Evolutionary conservation across 1,140 invertebrate species (phyloP), one percentile per base, ranked within the genome.

Genomic region (Brachionus rubens): DNA sequence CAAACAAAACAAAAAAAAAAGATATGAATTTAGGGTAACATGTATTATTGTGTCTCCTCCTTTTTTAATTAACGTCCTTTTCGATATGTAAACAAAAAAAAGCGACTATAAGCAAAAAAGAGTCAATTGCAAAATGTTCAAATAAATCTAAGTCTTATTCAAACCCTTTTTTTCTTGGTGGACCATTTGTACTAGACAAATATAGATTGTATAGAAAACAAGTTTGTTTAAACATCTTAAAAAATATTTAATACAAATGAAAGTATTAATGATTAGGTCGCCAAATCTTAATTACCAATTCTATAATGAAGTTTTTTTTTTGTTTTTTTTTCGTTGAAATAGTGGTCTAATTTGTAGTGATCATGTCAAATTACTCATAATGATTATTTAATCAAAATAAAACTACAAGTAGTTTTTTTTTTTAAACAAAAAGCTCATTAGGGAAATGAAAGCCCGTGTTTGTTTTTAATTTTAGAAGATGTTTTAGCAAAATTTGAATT

Each of bases 301-400:
- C 9, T 36, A 36, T 36, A 36, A 36, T 36, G 33, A 36, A 36
- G 4, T 9, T 5, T 36, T 36, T 36, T 36, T 5, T 5, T 36
- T 36, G 3, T 36, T 5, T 36, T 36, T 9, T 36, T 36, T 9
- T 5, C 3, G 9, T 5, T 5, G 9, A 36, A 36, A 3, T 36
- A 36, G 9, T 36, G 33, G 9, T 36, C 33, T 36, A 5, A 5
- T 36, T 5, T 3, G 33, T 5, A 30, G 16, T 59, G 54, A 59
- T 33, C 54, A 59, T 59, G 54, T 59, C 30, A 59, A 36, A 59
- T 59, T 36, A 59, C 19, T 33, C n/a, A 59, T 59, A 59, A 59
- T 59, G 54, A 59, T 59, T 59, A 59, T 59, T 59, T 59, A 59
- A 59, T 59, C 54, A 12, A 33, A 59, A 59, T 59, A 33, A 36